Percentiles rank a stretch among this genome's conserved stretches.
These are phyloP conservation scores for Gallinago nigripennis DNA, from an alignment of 2,797 vertebrate species.

Conservation along the genomic window DNA sequence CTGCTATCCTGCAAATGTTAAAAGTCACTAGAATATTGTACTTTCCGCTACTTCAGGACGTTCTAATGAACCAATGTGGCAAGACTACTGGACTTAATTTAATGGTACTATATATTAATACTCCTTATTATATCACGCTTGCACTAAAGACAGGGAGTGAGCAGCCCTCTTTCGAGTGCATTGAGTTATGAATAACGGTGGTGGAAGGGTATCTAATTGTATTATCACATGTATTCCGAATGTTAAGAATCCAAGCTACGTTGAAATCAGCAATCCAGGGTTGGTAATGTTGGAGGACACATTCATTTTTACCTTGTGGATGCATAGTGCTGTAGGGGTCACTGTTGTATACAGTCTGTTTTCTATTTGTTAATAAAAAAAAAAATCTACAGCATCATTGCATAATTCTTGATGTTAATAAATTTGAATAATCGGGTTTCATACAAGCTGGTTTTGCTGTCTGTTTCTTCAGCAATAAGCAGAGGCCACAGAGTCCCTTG, in stretches of 20 bases:
- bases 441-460: constrained; percentile 80
- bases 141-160: constrained; percentile 78
- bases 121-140: constrained; percentile 84
- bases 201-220: constrained; percentile 81
- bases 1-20: constrained; percentile 80
- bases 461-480: constrained; percentile 64
- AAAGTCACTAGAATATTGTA: constrained; percentile 75
- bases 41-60: constrained; percentile 76
- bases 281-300: constrained; percentile 81
- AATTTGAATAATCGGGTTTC: constrained; percentile 95
- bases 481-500: not conserved
- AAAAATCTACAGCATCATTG: constrained; percentile 88
- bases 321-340: constrained; percentile 88
- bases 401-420: constrained; percentile 94
- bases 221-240: constrained; percentile 74
- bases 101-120: constrained; percentile 90
- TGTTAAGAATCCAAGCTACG: constrained; percentile 71
- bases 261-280: constrained; percentile 78
- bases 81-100: constrained; percentile 87
- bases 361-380: constrained; percentile 96
- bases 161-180: constrained; percentile 74
- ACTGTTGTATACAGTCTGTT: constrained; percentile 95
- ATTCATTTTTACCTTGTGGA: constrained; percentile 98
- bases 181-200: constrained; percentile 78
- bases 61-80: constrained; percentile 82